Evolutionary conservation across 2,888 invertebrate genomes (phyloP).

Genomic region (Protophormia terraenovae): DNA sequence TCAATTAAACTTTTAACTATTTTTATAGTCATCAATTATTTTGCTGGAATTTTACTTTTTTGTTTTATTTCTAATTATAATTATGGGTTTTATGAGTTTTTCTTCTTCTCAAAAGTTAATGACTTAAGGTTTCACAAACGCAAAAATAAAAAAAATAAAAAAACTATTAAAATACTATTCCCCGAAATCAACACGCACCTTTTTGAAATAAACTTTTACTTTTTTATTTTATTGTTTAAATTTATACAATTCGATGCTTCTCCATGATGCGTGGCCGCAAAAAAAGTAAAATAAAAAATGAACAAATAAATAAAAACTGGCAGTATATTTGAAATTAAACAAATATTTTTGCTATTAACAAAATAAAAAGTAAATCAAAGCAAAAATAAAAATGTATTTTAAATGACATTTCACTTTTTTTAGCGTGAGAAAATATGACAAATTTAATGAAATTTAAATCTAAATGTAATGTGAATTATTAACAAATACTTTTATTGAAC

Average conservation of each 20-base stretch:
- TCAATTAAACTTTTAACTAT: no score
- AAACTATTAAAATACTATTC: neutral
- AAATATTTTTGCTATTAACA: neutral
- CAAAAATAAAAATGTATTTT: neutral
- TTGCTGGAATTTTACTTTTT: neutral
- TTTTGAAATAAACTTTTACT: conserved; percentile 23
- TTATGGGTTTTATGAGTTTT: neutral
- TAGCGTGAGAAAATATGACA: conserved; percentile 9
- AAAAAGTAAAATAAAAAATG: neutral
- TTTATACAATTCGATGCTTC: conserved; percentile 10
- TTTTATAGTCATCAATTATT: neutral
- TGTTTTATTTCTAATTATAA: neutral
- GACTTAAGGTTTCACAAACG: neutral
- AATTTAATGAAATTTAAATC: neutral
- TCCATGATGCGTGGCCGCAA: conserved; percentile 33
- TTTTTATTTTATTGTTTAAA: conserved; percentile 1
- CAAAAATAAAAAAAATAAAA: neutral
- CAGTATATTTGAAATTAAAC: neutral
- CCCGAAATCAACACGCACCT: conserved; percentile 16
- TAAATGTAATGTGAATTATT: neutral
- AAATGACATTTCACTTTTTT: neutral
- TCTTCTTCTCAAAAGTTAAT: conserved; percentile 6
- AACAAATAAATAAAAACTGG: neutral
- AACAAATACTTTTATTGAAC: neutral
- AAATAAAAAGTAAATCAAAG: neutral